These are phyloP conservation scores for Holacanthella duospinosa DNA, from an alignment of 2,888 invertebrate species.

Conservation along the genomic window DNA sequence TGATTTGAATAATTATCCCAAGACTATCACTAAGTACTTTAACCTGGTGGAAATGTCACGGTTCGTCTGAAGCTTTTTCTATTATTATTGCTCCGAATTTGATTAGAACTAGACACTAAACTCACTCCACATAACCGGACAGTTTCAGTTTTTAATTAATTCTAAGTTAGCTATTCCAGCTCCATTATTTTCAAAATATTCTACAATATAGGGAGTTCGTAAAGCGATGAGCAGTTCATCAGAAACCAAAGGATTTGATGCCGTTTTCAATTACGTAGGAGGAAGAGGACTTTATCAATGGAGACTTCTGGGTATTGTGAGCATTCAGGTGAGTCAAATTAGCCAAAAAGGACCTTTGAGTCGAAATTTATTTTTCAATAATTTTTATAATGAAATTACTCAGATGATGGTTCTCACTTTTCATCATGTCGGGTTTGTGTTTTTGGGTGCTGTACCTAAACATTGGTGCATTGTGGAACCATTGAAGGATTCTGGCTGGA, in stretches of 20 bases:
- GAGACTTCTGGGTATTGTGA: conserved; percentile 20
- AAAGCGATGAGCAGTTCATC: background rate
- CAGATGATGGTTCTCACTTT: conserved; percentile 5
- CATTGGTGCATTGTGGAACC: conserved; percentile 28
- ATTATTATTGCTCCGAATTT: too few species aligned
- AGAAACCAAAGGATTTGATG: conserved; percentile 25
- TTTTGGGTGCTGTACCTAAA: conserved; percentile 30
- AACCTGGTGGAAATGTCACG: too few species aligned
- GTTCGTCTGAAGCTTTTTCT: too few species aligned
- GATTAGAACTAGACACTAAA: too few species aligned
- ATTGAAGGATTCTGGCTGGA: conserved; percentile 19
- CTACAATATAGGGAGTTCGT: too few species aligned
- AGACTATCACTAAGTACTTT: too few species aligned
- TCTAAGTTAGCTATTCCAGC: too few species aligned
- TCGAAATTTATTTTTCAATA: background rate
- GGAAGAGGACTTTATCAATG: conserved; percentile 26
- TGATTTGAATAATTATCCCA: too few species aligned
- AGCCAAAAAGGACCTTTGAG: too few species aligned
- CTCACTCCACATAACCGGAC: too few species aligned
- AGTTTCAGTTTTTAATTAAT: too few species aligned
- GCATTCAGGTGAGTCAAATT: conserved; percentile 25
- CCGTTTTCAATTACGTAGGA: conserved; percentile 27
- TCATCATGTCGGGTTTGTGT: conserved; percentile 31
- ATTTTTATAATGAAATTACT: background rate
- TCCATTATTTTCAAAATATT: too few species aligned